Base-by-base conservation (phyloP, 2,113 vertebrate genomes). In the Rhynchopsitta pachyrhyncha region DNA sequence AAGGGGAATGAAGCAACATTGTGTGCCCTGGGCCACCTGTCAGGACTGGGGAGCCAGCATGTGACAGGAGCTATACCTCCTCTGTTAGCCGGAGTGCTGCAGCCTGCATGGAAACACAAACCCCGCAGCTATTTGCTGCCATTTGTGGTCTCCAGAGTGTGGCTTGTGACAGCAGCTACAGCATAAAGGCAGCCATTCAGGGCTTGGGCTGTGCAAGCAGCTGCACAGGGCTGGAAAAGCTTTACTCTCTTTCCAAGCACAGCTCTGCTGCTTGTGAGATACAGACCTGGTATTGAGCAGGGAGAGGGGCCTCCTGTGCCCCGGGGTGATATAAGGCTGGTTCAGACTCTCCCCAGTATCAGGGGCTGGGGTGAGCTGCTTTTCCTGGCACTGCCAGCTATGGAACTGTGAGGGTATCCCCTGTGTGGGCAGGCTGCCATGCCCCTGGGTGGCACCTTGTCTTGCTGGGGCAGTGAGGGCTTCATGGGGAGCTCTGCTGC, bases 171-270 rank as follows among this genome's bases (percentile, higher is more conserved):
- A 68, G 93, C 79, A 52, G 93, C 81, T 55, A 24, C 85, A 18
- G 53, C 93, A 98, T 96, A 95, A 98, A 97, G 98, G 91, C 74
- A 2, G 92, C 96, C 91, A 92, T 98, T 98, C 95, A 98, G 96
- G 90, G 67, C 86, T 4, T 13, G 44, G 76, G 68, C 88, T 13
- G 71, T 11, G 78, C 86, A 33, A 73, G 83, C 1, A 17, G 88
- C 82, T 44, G 53, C 23, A 24, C 19, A 3, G 71, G 44, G 44
- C 80, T 87, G 96, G 82, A 88, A 75, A 90, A 94, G 96, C 94
- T 93, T 53, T 2, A 4, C 69, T 91, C 95, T 95, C 96, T 94
- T 92, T 94, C 83, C 59, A 47, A 88, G 86, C 63, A 67, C 62
- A 93, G 83, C 78, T 53, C 52, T 53, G 52, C 52, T 53, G 17